Evolutionary conservation across 2,888 invertebrate genomes (phyloP), one percentile per base, ranked within the genome.

Genomic region (Archaeoteleia sp.): DNA sequence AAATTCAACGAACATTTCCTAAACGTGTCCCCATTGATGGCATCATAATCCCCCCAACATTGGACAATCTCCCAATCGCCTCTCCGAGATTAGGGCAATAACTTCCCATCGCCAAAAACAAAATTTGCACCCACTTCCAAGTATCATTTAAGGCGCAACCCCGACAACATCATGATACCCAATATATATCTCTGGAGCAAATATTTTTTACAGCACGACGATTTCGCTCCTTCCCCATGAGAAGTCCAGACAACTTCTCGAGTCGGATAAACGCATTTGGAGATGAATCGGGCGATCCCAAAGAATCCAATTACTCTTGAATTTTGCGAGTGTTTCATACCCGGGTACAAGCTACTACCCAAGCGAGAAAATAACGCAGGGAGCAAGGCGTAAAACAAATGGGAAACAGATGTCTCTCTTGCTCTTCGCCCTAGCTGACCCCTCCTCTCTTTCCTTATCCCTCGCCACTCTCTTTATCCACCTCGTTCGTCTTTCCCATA

Each of bases 351-450:
- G 30, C 49, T 40, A 46, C 17, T 42, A 39, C 37, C 35, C 46
- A 49, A 63, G 61, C 54, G 68, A 67, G 60, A 63, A 63, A 66
- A 67, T 65, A 63, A 63, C 51, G 67, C 53, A 62, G 51, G 61
- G 48, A 70, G 67, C 45, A 68, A 70, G 69, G 67, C 70, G 67
- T 65, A 72, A 71, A 76, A 73, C 69, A 73, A 70, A 74, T 71
- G 70, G 72, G 48, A 71, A 74, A 70, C 72, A 73, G 70, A 74
- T 67, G 69, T 74, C 71, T 72, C 68, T 66, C 70, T 68, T 67
- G 46, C 68, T 76, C 70, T 61, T 66, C 60, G 60, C 66, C 55
- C 67, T 63, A 70, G n/a, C n/a, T n/a, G n/a, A n/a, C n/a, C 46
- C 68, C 68, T 20, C 46, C 67, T 67, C 71, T 60, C 30, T 53